Base-by-base conservation (phyloP, 2,797 vertebrate genomes). In the Silurus lanzhouensis region DNA sequence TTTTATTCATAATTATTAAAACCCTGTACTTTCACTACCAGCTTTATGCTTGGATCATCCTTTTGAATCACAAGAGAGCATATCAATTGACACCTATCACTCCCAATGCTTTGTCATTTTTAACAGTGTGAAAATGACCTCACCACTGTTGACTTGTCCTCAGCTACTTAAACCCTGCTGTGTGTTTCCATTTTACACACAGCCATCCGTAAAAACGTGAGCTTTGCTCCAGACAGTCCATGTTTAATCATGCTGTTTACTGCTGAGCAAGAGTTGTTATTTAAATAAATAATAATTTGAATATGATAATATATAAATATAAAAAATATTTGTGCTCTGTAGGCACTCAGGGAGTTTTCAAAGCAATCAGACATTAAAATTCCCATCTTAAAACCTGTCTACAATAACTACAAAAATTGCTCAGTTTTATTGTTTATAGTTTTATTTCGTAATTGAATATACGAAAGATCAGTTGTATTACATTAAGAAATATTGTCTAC, bases 191-290 rank as follows among this genome's bases (percentile, higher is more conserved):
- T 78, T 83, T 31, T 38, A 70, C 63, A 66, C 48, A 72, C 25
- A 63, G 25, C 48, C n/a, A 6, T 83, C 74, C 3, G 31, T 79
- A 82, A 87, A 84, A 55, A 63, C 60, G 48, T 72, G 48, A 72
- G 75, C 15, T 68, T 6, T 6, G 0, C 58, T 44, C 52, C 70
- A 55, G 46, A 75, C 46, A 55, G 68, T 63, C 44, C 3, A 5
- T 58, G 48, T 77, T 89, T 83, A 81, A 84, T 83, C 84, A 55
- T 52, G 27, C 38, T 71, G 68, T 81, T 71, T 71, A 88, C 75
- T 78, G 8, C 68, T 31, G 52, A 25, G 25, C 7, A 58, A 10
- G 74, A 72, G 70, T 38, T 58, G 9, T 25, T 60, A 9, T 12
- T 60, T 7, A 77, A 27, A 10, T 52, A 52, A 7, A 52, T 52